Evolutionary conservation across 2,797 vertebrate genomes (phyloP), one percentile per base, ranked within the genome.

Genomic region (Trematomus bernacchii): DNA sequence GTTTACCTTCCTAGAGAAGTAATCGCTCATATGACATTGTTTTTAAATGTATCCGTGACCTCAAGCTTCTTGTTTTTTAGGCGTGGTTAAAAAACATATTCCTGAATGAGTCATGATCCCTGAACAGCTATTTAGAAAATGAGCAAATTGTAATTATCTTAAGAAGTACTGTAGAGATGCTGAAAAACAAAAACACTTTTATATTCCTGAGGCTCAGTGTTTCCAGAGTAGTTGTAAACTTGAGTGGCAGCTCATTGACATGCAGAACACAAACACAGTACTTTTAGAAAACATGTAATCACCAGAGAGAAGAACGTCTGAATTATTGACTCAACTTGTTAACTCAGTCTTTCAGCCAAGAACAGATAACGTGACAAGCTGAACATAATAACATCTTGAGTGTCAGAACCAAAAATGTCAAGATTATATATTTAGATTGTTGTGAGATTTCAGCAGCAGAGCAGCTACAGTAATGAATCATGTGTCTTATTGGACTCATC

Each of bases 201-300:
- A 64, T 2, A 14, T 42, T 37, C 23, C 10, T 18, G 43, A 71
- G 1, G 18, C 13, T 58, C 63, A 21, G 57, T 53, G 55, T 74
- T 83, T 73, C 3, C 65, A 55, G 55, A 61, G 58, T 15, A 53
- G 44, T 58, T 60, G 43, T 44, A 6, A 0, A 73, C 23, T 23
- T 23, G 83, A 80, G 72, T 70, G 63, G 15, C 68, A 44, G 47
- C 66, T 86, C 54, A 82, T 33, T 80, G 60, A 44, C 16, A 65
- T 72, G 63, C 77, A 44, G 52, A 43, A 54, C 51, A 43, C 58
- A 37, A 40, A 18, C 54, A 2, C 12, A 21, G 27, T 59, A 58
- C 57, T 40, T 65, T 11, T 42, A 15, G 13, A 16, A 48, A 71
- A 43, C 59, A 23, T 69, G 51, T 65, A 60, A 59, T 73, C 54